Evolutionary conservation across 2,113 vertebrate species (phyloP).

Genomic region (Myrmecobius fasciatus): DNA sequence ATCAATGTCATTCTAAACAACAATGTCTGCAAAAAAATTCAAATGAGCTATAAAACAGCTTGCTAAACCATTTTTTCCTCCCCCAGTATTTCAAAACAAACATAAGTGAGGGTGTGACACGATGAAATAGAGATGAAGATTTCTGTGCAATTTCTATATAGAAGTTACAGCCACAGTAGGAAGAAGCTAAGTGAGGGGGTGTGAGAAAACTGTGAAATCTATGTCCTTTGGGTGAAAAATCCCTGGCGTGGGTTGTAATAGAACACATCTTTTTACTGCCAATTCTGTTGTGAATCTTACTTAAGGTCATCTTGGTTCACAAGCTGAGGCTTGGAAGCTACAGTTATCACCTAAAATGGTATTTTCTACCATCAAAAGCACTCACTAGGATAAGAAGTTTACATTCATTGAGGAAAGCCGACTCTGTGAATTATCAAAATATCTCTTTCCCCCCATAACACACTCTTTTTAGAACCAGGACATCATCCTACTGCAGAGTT

Average conservation of each 20-base stretch:
- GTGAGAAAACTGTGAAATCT: background rate
- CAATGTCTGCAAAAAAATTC: background rate
- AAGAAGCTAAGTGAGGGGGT: background rate
- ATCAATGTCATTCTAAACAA: background rate
- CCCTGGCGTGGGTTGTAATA: background rate
- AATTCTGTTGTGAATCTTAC: background rate
- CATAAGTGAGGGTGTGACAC: background rate
- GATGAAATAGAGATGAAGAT: background rate
- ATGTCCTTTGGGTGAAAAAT: background rate
- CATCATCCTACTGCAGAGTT: background rate
- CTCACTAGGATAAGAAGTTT: background rate
- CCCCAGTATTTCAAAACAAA: background rate
- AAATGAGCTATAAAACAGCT: background rate
- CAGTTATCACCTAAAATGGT: background rate
- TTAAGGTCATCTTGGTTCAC: background rate
- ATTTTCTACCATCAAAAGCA: background rate
- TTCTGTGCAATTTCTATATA: background rate
- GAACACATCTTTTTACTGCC: background rate
- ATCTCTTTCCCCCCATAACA: background rate
- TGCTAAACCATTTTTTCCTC: background rate
- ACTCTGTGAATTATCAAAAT: background rate
- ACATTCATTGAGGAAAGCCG: background rate
- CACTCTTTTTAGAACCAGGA: background rate
- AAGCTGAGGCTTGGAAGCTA: background rate
- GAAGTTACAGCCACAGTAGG: background rate